Base-by-base conservation (phyloP, 2,113 vertebrate species). In the Balaeniceps rex region DNA sequence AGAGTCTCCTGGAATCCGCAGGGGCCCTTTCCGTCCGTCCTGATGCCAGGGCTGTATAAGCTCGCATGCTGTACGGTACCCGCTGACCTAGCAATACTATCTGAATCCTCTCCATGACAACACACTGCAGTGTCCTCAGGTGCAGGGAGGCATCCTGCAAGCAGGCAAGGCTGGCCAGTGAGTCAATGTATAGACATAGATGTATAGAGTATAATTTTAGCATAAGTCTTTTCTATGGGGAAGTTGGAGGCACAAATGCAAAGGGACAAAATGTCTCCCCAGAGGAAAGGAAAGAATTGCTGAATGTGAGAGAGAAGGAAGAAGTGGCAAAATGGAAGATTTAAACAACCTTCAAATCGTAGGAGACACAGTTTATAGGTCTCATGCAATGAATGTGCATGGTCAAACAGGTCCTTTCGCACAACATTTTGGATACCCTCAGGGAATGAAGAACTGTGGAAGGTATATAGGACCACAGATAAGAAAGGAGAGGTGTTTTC, bases 81-180 rank as follows among this genome's bases (percentile, higher is more conserved):
- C 15, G 34, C 61, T 54, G 94, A 86, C 64, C 71, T 81, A 83
- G 74, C 71, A 88, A 46, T 38, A 31, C 87, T 40, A 44, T 31
- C 95, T 90, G 77, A 97, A 84, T 80, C 90, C 90, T 98, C 95
- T 97, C 95, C 95, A 90, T 97, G 97, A 95, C 97, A 97, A 97
- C 91, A 3, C 60, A 29, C 31, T 5, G 66, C 60, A 74, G 19
- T 47, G 51, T 78, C 76, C 54, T 72, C 76, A 12, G 68, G 72
- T 87, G 11, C 61, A 46, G 66, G 29, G 29, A 79, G n/a, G 22
- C 34, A n/a, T 74, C 51, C 68, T 60, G 83, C 61, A 66, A 78
- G 40, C 51, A 71, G 46, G 61, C 66, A 63, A 36, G 55, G 18
- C 55, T 80, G 71, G 33, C 49, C 22, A 38, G 19, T 29, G 34